Evolutionary conservation across 1,140 invertebrate genomes (phyloP).

Genomic region (Melanaphis sacchari): DNA sequence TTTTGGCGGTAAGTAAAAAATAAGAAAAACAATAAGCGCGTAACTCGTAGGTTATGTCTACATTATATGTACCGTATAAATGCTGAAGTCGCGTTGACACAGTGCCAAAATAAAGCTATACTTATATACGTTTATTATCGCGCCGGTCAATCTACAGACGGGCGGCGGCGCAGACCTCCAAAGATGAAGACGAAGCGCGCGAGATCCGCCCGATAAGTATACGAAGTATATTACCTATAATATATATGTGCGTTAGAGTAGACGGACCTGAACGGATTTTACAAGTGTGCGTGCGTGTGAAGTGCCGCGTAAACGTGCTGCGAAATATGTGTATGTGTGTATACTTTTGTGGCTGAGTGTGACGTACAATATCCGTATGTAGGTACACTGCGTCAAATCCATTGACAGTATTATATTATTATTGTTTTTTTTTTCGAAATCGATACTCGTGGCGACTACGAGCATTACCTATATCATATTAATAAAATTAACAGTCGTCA

Average conservation of each 20-base stretch:
- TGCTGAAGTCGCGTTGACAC: background rate
- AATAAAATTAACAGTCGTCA: background rate
- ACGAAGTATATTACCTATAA: background rate
- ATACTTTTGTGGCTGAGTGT: background rate
- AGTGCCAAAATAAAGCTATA: constrained; percentile 15
- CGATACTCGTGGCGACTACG: background rate
- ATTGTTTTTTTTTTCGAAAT: background rate
- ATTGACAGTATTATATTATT: background rate
- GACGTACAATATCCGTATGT: background rate
- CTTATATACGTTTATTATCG: background rate
- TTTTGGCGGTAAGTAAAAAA: background rate
- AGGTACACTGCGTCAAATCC: background rate
- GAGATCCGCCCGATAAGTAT: constrained; percentile 24
- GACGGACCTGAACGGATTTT: constrained; percentile 42
- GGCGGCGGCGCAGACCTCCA: constrained; percentile 19
- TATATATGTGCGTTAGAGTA: background rate
- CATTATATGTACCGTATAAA: background rate
- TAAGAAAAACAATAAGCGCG: background rate
- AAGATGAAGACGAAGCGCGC: constrained; percentile 12
- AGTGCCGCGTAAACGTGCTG: background rate
- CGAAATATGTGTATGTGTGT: too few relatives aligned
- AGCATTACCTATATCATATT: background rate
- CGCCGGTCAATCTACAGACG: background rate
- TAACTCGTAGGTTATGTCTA: background rate
- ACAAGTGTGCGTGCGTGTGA: background rate